These are phyloP conservation scores for Prunella himalayana DNA, from an alignment of 2,113 vertebrate species.

Conservation along the genomic window DNA sequence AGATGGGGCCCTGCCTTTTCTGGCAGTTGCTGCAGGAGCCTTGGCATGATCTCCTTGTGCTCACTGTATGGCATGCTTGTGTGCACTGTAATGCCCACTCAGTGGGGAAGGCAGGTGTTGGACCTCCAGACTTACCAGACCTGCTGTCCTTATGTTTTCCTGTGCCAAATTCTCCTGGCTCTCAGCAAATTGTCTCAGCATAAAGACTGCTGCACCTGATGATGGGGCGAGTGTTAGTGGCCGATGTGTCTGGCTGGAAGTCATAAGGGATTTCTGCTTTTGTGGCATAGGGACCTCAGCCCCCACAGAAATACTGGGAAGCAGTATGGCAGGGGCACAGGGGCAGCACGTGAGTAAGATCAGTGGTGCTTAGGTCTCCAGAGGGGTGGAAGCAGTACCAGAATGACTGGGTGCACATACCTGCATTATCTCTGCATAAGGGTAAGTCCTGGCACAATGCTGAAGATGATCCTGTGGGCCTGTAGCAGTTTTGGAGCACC, in stretches of 20 bases:
- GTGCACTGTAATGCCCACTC: neutral
- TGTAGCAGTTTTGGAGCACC: neutral
- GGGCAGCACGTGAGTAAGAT: neutral
- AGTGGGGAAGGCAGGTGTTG: fast-evolving
- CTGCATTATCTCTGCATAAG: neutral
- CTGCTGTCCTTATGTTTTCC: neutral
- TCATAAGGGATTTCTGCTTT: neutral
- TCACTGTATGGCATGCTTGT: too few relatives aligned
- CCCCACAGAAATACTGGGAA: fast-evolving
- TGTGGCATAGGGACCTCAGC: neutral
- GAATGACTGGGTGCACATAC: neutral
- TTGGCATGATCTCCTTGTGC: neutral
- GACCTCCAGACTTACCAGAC: neutral
- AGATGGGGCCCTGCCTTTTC: neutral
- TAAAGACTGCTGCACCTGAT: fast-evolving
- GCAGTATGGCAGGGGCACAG: neutral
- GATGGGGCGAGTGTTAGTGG: neutral
- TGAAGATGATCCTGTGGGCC: neutral
- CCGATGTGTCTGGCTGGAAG: neutral
- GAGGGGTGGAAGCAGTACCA: neutral
- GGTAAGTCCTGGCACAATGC: neutral
- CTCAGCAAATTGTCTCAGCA: neutral
- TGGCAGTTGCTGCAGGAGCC: neutral
- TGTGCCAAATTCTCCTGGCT: fast-evolving
- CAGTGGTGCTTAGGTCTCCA: neutral